Base-by-base conservation (phyloP, 2,113 vertebrate species). In the Otocyon megalotis region DNA sequence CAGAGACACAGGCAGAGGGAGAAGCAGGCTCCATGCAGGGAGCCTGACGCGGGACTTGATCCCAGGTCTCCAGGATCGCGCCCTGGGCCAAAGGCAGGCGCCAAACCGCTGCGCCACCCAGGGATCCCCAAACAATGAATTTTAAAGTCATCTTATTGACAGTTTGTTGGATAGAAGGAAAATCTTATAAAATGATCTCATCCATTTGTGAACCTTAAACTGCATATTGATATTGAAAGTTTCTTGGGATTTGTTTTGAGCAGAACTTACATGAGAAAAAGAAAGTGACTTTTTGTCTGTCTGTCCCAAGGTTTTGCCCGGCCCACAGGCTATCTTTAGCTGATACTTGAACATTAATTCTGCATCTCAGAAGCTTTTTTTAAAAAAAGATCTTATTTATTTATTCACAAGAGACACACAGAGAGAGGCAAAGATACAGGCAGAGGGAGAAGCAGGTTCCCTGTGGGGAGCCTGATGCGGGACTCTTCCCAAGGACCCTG, bases 101-200 rank as follows among this genome's bases (percentile, higher is more conserved):
- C n/a, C n/a, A n/a, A n/a, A n/a, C n/a, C n/a, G n/a, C n/a, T n/a
- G n/a, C n/a, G n/a, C n/a, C n/a, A n/a, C n/a, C n/a, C n/a, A n/a
- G n/a, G n/a, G n/a, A n/a, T n/a, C n/a, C n/a, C n/a, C 62, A 24
- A 90, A 86, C 16, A 84, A 93, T 54, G 35, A 50, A 88, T 80
- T 88, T 43, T 9, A 63, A 74, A 84, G 37, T 71, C 80, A 69
- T n/a, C 22, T 72, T 43, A 76, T 58, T 62, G 76, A 87, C 3
- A 58, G 74, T 71, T 82, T 71, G 53, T 28, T 91, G 85, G 93
- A 48, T 35, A 43, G 5, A 16, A 74, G 28, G 50, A 63, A 50
- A 28, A 48, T 63, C 56, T 88, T 19, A 82, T 58, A 71, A 74
- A 94, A 60, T 22, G 11, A 81, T 54, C 10, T 30, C n/a, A 72